Evolutionary conservation across 2,797 vertebrate genomes (phyloP).

Genomic region (Pelochelys cantorii): DNA sequence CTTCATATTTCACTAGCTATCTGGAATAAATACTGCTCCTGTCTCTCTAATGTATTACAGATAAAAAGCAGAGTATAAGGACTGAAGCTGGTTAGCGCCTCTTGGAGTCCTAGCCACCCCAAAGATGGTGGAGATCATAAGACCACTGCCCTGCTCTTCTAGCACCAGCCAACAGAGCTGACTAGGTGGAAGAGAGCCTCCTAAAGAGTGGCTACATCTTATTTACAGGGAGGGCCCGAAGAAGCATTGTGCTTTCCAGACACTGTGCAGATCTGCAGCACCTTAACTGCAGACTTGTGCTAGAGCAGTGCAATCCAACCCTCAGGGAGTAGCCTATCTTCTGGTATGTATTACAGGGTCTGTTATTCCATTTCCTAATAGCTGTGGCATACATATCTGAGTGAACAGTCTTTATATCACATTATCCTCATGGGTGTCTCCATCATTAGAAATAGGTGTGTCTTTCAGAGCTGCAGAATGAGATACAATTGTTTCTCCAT

Average conservation of each 20-base stretch:
- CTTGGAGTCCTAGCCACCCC: neutral
- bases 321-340: neutral
- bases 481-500: slow-evolving; percentile 3
- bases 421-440: neutral
- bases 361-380: neutral
- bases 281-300: accelerated
- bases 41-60: neutral
- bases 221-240: neutral
- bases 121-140: neutral
- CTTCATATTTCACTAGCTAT: neutral
- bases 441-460: neutral
- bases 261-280: neutral
- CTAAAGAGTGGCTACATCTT: neutral
- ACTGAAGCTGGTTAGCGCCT: neutral
- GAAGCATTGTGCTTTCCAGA: neutral
- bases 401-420: neutral
- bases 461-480: slow-evolving; percentile 20
- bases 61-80: neutral
- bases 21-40: neutral
- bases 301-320: neutral
- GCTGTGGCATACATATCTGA: neutral
- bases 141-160: neutral
- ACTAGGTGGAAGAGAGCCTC: neutral
- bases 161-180: neutral
- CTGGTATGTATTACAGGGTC: neutral